A percentile compares a stretch with the other conserved stretches of the same genome.
These are phyloP conservation scores for Micronycteris hirsuta DNA, from an alignment of 2,113 vertebrate species.

Conservation along the genomic window DNA sequence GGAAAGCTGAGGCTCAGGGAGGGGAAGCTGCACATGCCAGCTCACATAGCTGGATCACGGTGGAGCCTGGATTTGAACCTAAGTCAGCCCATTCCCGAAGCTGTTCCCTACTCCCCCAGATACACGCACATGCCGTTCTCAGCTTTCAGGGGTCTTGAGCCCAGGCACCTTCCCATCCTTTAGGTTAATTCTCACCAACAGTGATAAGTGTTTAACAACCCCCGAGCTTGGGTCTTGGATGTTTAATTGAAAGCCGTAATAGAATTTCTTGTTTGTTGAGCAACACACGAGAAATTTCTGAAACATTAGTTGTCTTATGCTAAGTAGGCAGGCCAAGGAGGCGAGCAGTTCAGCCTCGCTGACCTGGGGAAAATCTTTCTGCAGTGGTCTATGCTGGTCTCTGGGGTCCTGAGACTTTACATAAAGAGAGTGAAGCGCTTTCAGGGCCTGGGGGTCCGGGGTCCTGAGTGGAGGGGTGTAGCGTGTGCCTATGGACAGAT, in stretches of 20 bases:
- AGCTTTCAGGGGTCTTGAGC: background rate
- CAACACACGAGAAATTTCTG: background rate
- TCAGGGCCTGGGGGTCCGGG: background rate
- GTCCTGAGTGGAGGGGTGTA: background rate
- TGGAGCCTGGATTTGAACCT: background rate
- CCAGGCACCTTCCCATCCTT: background rate
- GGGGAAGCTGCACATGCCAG: no score
- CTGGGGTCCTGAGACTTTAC: background rate
- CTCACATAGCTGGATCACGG: background rate
- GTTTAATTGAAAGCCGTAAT: background rate
- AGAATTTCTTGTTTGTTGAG: slow-evolving; percentile 25
- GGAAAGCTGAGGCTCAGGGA: background rate
- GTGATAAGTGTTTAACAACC: background rate
- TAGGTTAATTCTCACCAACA: background rate
- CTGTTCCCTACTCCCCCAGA: background rate
- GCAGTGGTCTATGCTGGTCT: no score
- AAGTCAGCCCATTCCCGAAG: background rate
- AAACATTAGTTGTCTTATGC: background rate
- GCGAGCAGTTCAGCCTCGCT: background rate
- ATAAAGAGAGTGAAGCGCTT: background rate
- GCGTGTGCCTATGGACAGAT: rapidly evolving
- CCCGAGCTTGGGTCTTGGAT: background rate
- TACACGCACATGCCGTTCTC: rapidly evolving
- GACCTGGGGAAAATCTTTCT: background rate
- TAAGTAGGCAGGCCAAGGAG: background rate